Percentiles rank a stretch among this genome's conserved stretches.
These are phyloP conservation scores for Tympanuchus pallidicinctus DNA, from an alignment of 2,113 vertebrate genomes.

Conservation along the genomic window DNA sequence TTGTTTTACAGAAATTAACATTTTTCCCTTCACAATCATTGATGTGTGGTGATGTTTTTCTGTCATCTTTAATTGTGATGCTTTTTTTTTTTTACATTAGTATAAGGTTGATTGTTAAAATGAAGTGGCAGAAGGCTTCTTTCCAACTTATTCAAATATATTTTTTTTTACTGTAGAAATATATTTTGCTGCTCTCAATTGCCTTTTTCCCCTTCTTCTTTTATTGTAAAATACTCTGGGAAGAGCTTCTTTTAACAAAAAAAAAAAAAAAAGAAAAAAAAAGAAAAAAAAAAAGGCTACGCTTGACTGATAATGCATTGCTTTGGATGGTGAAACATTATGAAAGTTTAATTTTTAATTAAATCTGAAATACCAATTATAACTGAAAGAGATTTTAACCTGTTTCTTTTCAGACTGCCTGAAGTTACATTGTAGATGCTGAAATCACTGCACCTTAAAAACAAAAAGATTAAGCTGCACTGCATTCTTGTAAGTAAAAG, in stretches of 20 bases:
- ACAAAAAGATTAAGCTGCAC: slow-evolving; percentile 81
- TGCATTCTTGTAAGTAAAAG: slow-evolving; percentile 82
- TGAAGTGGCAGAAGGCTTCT: slow-evolving; percentile 63
- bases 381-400: slow-evolving; percentile 91
- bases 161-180: slow-evolving; percentile 72
- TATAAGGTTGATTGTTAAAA: slow-evolving; percentile 72
- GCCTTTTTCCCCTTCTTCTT: slow-evolving; percentile 75
- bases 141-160: slow-evolving; percentile 65
- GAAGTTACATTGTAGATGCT: slow-evolving; percentile 85
- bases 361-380: slow-evolving; percentile 91
- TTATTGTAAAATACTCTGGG: slow-evolving; percentile 81
- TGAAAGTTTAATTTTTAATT: slow-evolving; percentile 93
- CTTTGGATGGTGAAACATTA: slow-evolving; percentile 90
- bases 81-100: not conserved
- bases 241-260: slow-evolving; percentile 75
- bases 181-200: slow-evolving; percentile 79
- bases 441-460: slow-evolving; percentile 87
- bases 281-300: slow-evolving; percentile 73
- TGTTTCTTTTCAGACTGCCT: slow-evolving; percentile 90
- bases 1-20: slow-evolving; percentile 69
- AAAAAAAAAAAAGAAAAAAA: not conserved
- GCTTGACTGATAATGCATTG: slow-evolving; percentile 89
- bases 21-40: slow-evolving; percentile 48
- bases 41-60: slow-evolving; percentile 64
- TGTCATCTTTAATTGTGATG: slow-evolving; percentile 53